Base-by-base conservation (phyloP, 2,888 invertebrate species). In the Drosophila pegasa region DNA sequence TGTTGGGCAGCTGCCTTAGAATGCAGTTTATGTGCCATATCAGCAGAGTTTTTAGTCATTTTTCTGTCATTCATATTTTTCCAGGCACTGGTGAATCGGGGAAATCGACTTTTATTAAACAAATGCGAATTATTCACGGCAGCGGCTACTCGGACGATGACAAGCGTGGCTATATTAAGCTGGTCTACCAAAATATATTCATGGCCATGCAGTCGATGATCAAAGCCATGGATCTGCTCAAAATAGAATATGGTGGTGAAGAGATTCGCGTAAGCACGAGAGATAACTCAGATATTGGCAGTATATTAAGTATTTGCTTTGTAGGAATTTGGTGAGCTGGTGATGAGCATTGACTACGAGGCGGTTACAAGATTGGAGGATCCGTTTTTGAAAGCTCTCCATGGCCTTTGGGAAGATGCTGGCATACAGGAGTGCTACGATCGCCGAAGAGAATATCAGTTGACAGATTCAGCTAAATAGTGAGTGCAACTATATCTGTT, bases 121-220 rank as follows among this genome's bases (percentile, higher is more conserved):
- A 99, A 95, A 99, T 99, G 99, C 96, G 99, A 94, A 99, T 99
- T 94, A 99, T 99, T 93, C 99, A 99, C 94, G 99, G 99, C 80
- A 96, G 98, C 88, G 99, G 99, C 88, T 99, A 99, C 94, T 98
- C 99, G 91, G 98, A 99, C 93, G 99, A 99, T 92, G 99, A 99
- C 94, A 99, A 99, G 93, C 95, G 98, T 89, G 97, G 98, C 79
- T 98, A 98, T 93, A 98, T 99, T 93, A 99, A 99, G 94, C 96
- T 99, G 92, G 99, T 99, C 89, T 99, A 98, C 94, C 99, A 99
- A 94, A 99, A 99, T 94, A 99, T 99, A 93, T 99, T 99, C 94
- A 99, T 99, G 99, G 99, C 99, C 86, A 99, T 99, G 98, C 98
- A 99, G 94, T 98, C 98, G 92, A 99, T 99, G 99, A 98, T 99